Evolutionary conservation across 2,113 vertebrate genomes (phyloP), one percentile per base, ranked within the genome.

Genomic region (Sinocyclocheilus rhinocerous): DNA sequence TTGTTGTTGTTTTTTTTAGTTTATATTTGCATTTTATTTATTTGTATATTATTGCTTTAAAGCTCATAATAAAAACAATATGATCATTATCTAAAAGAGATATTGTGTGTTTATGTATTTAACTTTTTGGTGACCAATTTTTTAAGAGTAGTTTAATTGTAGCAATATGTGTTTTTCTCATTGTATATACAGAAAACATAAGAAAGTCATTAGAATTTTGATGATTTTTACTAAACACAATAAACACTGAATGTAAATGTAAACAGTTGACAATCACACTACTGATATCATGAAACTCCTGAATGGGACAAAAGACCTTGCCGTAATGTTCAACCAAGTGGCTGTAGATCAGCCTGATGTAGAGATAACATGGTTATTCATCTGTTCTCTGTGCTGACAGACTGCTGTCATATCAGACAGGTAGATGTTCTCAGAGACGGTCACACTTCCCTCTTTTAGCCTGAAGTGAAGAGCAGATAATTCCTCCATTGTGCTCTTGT

Each of bases 401-500:
- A 20, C 24, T 55, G 8, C 81, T 81, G 79, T 82, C 87, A 78
- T 59, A n/a, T 78, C 84, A 18, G 52, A 6, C 52, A 52, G 80
- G n/a, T 81, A 1, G 24, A 18, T 69, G 26, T 67, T 13, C 24
- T 67, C 24, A 78, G 72, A 82, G 29, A 12, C 29, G 26, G 42
- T 45, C 42, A 45, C 42, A 11, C 42, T 11, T 45, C 42, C 42
- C 10, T 45, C 42, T 11, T 69, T 78, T 86, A 86, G 85, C 85
- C 85, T 63, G 70, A 84, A 86, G 88, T 83, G 13, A 86, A 67
- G 50, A 42, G 36, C 42, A 69, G 79, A 89, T 76, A 84, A 89
- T 52, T 81, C 88, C 85, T 45, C 76, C 75, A 84, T 89, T 86
- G 82, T 89, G 82, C 70, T 77, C 76, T n/a, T 15, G 15, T 61